Evolutionary conservation across 2,113 vertebrate genomes (phyloP), one percentile per base, ranked within the genome.

Genomic region (Saccopteryx leptura): DNA sequence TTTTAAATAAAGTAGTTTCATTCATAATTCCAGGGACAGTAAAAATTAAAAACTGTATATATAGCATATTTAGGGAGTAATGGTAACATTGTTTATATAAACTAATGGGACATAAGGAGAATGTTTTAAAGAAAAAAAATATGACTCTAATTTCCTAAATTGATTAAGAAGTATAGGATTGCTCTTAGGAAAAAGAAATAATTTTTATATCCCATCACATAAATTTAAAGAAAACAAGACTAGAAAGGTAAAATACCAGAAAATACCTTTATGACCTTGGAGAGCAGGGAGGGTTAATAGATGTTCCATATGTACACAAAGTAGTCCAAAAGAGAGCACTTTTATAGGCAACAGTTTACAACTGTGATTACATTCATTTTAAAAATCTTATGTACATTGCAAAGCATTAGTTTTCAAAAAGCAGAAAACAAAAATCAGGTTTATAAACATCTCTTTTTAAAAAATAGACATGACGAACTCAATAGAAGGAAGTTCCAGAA

Each of bases 1-100:
- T 58, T 93, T 93, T 71, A 84, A 60, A 91, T 48, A 68, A 82
- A 79, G 13, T 52, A 58, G 10, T 56, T 86, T 92, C 56, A 84
- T 11, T 54, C 96, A 69, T 28, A 92, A 26, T 69, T 90, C 5
- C 31, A 87, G 46, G 5, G 39, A 86, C 11, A 93, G 15, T 31
- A 85, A 74, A 31, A 82, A 78, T 76, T 68, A 66, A 81, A 83
- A 90, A 31, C 11, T 9, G 14, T 46, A 83, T 18, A 6, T 60
- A 78, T 1, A 79, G 26, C 85, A 66, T 78, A 92, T 15, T 79
- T 78, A 94, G 31, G 8, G 28, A 71, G 15, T 31, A 65, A 87
- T 72, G 24, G 46, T 2, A 93, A 26, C 1, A 18, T n/a, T 81
- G 9, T 48, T 28, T 56, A 79, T 48, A 52, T 68, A 65, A 71